Evolutionary conservation across 2,888 invertebrate genomes (phyloP).

Genomic region (Mimachlamys varia): DNA sequence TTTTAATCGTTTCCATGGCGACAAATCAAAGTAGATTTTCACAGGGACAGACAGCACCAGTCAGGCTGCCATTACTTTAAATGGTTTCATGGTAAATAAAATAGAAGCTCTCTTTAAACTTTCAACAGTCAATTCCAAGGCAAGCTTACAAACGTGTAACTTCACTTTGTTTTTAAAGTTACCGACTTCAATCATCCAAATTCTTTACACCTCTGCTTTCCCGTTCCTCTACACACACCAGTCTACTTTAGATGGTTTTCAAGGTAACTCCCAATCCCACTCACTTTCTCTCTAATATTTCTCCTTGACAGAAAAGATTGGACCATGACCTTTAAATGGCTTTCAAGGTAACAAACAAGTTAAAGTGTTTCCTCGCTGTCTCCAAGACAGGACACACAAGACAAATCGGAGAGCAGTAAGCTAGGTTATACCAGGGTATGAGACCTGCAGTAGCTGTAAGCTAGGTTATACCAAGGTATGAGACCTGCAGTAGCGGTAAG

Average conservation of each 20-base stretch:
- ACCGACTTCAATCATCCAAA: not conserved
- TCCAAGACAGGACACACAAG: not conserved
- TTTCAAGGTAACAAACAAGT: not conserved
- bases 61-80: not conserved
- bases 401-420: not conserved
- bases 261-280: not conserved
- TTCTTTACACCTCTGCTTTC: no score
- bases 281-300: not conserved
- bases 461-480: no score
- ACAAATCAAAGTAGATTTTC: not conserved
- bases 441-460: no score
- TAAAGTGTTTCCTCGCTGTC: not conserved
- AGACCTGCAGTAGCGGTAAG: no score
- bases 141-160: not conserved
- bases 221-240: not conserved
- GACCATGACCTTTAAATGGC: not conserved
- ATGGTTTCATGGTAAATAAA: not conserved
- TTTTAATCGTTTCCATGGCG: not conserved
- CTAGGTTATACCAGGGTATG: no score
- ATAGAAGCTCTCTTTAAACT: constrained; percentile 3
- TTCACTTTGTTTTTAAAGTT: not conserved
- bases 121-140: constrained; percentile 10
- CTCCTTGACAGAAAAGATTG: not conserved
- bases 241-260: not conserved
- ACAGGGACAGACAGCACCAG: not conserved